Conservation (phyloP, 2,888 invertebrate genomes). For the Panopea generosa region DNA sequence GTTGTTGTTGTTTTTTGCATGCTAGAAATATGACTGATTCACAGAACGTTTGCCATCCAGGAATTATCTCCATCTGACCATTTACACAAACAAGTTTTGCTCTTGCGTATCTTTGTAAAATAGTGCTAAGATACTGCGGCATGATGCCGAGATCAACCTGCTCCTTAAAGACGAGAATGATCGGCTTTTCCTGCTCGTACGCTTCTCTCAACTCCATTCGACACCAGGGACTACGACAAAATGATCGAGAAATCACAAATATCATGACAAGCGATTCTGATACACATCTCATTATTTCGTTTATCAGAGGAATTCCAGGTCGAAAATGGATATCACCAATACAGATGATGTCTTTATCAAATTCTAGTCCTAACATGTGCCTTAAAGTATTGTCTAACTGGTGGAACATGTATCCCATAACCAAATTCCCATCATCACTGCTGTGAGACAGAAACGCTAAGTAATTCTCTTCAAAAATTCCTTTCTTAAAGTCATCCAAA, state of each 20-base stretch:
- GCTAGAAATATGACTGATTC: too few species aligned
- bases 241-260: neutral
- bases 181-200: neutral
- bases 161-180: neutral
- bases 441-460: neutral
- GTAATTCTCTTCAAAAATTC: neutral
- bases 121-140: neutral
- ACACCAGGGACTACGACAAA: neutral
- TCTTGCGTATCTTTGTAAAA: neutral
- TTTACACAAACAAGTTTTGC: neutral
- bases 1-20: too few species aligned
- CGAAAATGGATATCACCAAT: neutral
- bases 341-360: neutral
- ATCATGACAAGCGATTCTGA: constrained; percentile 4
- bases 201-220: constrained; percentile 1
- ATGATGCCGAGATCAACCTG: neutral
- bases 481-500: neutral
- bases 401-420: too few species aligned
- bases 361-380: neutral
- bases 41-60: too few species aligned
- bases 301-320: neutral
- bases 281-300: neutral
- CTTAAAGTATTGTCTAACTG: neutral
- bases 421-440: neutral
- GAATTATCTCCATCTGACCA: neutral